These are phyloP conservation scores for Oophaga sylvatica DNA, from an alignment of 2,797 vertebrate species.

Conservation along the genomic window DNA sequence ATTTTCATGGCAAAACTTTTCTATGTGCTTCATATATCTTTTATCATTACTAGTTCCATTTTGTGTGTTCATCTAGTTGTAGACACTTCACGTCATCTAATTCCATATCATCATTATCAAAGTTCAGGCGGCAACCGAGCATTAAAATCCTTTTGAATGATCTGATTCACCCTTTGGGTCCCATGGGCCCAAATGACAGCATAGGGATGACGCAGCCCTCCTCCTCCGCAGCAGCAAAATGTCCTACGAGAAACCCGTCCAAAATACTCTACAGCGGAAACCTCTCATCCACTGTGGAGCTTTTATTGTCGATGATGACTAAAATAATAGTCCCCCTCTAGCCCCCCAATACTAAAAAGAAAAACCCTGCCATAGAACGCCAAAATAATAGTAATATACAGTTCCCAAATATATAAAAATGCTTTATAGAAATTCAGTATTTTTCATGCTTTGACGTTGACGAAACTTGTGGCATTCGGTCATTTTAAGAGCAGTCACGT, in stretches of 20 bases:
- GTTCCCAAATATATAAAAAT: too few relatives aligned
- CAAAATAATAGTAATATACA: too few relatives aligned
- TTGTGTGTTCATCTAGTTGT: constrained; percentile 9
- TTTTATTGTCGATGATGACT: too few relatives aligned
- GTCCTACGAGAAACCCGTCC: neutral
- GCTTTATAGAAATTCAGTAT: too few relatives aligned
- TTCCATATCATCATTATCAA: constrained; percentile 6
- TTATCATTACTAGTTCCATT: constrained; percentile 1
- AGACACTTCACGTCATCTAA: neutral
- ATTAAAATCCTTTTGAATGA: neutral
- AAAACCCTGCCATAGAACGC: too few relatives aligned
- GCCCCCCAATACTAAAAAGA: too few relatives aligned
- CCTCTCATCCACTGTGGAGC: neutral
- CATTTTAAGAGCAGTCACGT: too few relatives aligned
- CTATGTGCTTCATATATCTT: constrained; percentile 8
- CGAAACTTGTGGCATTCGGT: too few relatives aligned
- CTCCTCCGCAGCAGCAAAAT: neutral
- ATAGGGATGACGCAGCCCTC: neutral
- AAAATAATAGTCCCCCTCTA: too few relatives aligned
- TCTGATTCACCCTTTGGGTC: neutral
- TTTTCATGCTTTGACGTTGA: too few relatives aligned
- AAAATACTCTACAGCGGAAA: neutral
- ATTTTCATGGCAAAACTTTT: neutral
- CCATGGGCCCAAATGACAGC: neutral
- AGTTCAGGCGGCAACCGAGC: neutral